A percentile compares a stretch with the other conserved stretches of the same genome.
Conservation (phyloP, 2,888 invertebrate species). For the Ophion obscuratus region DNA sequence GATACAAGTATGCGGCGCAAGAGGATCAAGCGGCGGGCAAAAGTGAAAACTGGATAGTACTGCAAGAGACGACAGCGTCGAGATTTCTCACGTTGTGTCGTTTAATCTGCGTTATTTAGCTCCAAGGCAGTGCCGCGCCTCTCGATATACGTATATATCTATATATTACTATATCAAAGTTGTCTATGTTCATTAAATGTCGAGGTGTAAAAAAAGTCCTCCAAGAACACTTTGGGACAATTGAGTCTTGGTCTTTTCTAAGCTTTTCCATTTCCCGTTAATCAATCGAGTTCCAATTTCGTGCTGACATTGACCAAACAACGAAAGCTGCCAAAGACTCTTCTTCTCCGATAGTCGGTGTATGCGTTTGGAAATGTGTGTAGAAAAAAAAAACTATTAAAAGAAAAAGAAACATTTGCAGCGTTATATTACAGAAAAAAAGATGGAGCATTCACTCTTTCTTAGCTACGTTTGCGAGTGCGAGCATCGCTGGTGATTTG, state of each 20-base stretch:
- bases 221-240: slow-evolving; percentile 32
- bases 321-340: slow-evolving; percentile 61
- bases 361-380: slow-evolving; percentile 36
- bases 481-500: slow-evolving; percentile 81
- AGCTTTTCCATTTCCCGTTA: slow-evolving; percentile 1
- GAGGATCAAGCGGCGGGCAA: not conserved
- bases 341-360: slow-evolving; percentile 52
- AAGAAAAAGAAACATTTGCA: slow-evolving; percentile 43
- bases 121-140: not conserved
- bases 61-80: not conserved
- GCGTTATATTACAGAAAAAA: slow-evolving; percentile 53
- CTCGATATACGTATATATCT: slow-evolving; percentile 15
- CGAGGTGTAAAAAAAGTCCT: slow-evolving; percentile 14
- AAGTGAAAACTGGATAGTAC: not conserved
- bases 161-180: slow-evolving; percentile 61
- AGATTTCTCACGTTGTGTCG: not conserved
- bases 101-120: not conserved
- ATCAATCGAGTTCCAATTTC: slow-evolving; percentile 18
- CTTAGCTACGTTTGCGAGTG: slow-evolving; percentile 68
- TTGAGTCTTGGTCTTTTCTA: slow-evolving; percentile 37
- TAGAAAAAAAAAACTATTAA: slow-evolving; percentile 46
- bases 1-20: not conserved
- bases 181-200: slow-evolving; percentile 62
- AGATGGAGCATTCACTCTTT: slow-evolving; percentile 45
- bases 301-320: slow-evolving; percentile 61